Evolutionary conservation across 2,113 vertebrate species (phyloP).

Genomic region (Pituophis catenifer): DNA sequence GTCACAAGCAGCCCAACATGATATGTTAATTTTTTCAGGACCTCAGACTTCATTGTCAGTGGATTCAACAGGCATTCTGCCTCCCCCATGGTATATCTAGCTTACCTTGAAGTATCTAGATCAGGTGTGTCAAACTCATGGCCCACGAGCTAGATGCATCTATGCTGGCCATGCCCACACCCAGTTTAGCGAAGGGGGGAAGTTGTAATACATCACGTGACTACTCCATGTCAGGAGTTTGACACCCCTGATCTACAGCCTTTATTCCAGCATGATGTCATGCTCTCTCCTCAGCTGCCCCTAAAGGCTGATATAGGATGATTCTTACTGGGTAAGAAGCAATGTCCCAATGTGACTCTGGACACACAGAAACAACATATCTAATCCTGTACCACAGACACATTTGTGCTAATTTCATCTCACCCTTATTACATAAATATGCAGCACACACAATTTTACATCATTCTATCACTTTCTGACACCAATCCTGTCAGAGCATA

Average conservation of each 20-base stretch:
- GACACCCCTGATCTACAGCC: too few relatives aligned
- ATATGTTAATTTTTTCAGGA: not conserved
- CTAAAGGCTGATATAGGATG: not conserved
- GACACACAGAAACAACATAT: too few relatives aligned
- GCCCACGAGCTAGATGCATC: too few relatives aligned
- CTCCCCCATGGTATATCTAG: not conserved
- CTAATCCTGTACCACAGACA: not conserved
- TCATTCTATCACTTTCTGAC: not conserved
- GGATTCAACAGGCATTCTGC: not conserved
- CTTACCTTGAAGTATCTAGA: not conserved
- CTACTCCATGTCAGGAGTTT: too few relatives aligned
- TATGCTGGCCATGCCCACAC: too few relatives aligned
- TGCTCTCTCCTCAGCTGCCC: not conserved
- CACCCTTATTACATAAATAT: not conserved
- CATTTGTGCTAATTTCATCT: not conserved
- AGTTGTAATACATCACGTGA: too few relatives aligned
- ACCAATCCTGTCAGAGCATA: not conserved
- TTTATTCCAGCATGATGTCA: not conserved
- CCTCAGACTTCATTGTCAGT: not conserved
- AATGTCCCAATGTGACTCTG: too few relatives aligned
- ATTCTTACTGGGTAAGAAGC: not conserved
- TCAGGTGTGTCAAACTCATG: not conserved
- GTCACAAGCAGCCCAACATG: not conserved
- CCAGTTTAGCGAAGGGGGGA: too few relatives aligned
- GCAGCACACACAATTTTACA: not conserved